phyloP scores from a whole-genome alignment of 2,113 vertebrate genomes.

The Macquaria australasica region DNA sequence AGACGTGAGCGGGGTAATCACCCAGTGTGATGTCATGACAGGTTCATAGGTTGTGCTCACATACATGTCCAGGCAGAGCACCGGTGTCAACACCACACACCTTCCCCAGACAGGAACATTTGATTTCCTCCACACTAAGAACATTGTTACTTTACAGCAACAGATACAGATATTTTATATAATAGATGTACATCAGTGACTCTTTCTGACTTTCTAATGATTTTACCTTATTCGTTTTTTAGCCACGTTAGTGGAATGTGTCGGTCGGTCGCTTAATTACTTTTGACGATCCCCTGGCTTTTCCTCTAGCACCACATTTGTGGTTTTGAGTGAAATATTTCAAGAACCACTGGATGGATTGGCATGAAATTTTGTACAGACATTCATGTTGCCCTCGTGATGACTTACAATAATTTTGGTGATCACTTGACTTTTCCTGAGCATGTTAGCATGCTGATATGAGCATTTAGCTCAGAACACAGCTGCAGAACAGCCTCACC shows the following conservation, averaged over 20 bases:
- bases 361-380: not conserved
- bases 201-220: not conserved
- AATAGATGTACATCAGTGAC: not conserved
- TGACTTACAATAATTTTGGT: not conserved
- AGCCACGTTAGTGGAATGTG: not conserved
- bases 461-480: not conserved
- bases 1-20: slow-evolving; percentile 58
- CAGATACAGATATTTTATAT: too few species aligned
- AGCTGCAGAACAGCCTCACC: not conserved
- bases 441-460: not conserved
- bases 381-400: not conserved
- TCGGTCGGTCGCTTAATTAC: not conserved
- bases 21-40: slow-evolving; percentile 71
- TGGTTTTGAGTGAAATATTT: not conserved
- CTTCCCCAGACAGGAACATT: slow-evolving; percentile 38
- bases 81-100: slow-evolving; percentile 64
- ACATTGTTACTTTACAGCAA: slow-evolving; percentile 24
- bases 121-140: slow-evolving; percentile 28
- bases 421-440: not conserved
- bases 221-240: not conserved
- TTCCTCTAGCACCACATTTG: not conserved
- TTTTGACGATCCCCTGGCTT: not conserved
- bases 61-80: slow-evolving; percentile 64
- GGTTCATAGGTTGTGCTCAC: slow-evolving; percentile 63
- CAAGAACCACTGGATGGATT: not conserved